Base-by-base conservation (phyloP, 1,140 invertebrate genomes). In the Zaprionus kolodkinae region DNA sequence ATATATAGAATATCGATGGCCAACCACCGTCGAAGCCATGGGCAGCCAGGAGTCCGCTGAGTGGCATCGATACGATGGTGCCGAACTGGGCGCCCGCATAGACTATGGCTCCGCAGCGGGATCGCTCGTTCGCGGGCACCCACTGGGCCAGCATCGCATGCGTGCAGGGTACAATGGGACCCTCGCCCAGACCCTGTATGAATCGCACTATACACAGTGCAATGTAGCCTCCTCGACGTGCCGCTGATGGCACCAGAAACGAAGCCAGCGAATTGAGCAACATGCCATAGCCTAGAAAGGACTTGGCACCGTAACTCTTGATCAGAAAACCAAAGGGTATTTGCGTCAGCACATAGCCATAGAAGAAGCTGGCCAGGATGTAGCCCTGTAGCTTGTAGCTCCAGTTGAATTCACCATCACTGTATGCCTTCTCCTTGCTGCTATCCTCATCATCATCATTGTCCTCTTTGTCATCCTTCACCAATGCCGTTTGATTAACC, bases 131-230 rank as follows among this genome's bases (percentile, higher is more conserved):
- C 50, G 96, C 96, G 38, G 97, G 97, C 91, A 97, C 96, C 96
- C 96, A 97, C 94, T 96, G 96, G 71, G 96, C 96, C 91, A 97
- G 92, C 94, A 97, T 94, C 59, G 96, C 95, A 92, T 97, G 96
- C 56, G 96, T 96, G 92, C 96, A 97, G 79, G 96, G 96, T 78
- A 97, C 96, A 91, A 97, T 97, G 38, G 96, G 96, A 86, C 96
- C 96, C 95, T 98, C 97, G 85, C 96, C 97, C 3, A 99, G 92
- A 17, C 97, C 98, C 93, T 97, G 96, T 72, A 98, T 95, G 30
- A 93, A 84, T 61, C 94, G 91, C 7, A 93, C 85, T 2, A 79
- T 76, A 30, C 94, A 91, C n/a, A 94, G 76, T 70, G 91, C 93
- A 74, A 91, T 93, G 48, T 93, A 94, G 59, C 94, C 95, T 62